A percentile compares a stretch with the other conserved stretches of the same genome.
Evolutionary conservation across 2,797 vertebrate species (phyloP).

Genomic region (Melanotaenia pygmaea): DNA sequence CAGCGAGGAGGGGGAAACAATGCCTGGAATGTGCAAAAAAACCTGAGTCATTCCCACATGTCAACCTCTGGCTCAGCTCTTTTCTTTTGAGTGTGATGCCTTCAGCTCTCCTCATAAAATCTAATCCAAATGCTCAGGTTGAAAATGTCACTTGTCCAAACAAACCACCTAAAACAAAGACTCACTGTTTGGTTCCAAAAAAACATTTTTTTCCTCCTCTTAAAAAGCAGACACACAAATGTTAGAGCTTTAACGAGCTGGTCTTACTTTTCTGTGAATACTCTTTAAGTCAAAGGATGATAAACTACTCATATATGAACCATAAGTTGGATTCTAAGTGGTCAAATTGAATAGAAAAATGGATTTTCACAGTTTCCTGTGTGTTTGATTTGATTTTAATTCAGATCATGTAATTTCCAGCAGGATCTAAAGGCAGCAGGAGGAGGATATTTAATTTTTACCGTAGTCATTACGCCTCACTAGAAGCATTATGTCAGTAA

Average conservation of each 20-base stretch:
- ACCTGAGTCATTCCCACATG: slow-evolving; percentile 77
- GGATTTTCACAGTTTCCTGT: not conserved
- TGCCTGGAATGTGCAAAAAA: slow-evolving; percentile 76
- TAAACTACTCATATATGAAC: not conserved
- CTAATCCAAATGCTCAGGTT: not conserved
- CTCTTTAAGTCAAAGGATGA: not conserved
- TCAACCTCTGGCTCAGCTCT: slow-evolving; percentile 58
- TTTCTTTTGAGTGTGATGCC: slow-evolving; percentile 33
- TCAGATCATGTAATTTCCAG: slow-evolving; percentile 11
- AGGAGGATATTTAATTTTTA: slow-evolving; percentile 57
- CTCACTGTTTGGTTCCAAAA: not conserved
- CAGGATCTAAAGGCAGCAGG: slow-evolving; percentile 42
- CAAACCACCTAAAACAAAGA: not conserved
- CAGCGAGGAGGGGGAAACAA: slow-evolving; percentile 68
- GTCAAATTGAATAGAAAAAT: not conserved
- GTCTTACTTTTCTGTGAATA: not conserved
- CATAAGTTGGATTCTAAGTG: not conserved
- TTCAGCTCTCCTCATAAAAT: slow-evolving; percentile 36
- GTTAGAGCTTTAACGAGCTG: slow-evolving; percentile 5
- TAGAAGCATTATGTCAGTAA: slow-evolving; percentile 32
- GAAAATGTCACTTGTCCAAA: slow-evolving; percentile 9
- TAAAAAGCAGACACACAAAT: not conserved
- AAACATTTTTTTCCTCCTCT: not conserved
- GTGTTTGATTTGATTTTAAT: slow-evolving; percentile 26
- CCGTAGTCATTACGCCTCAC: slow-evolving; percentile 30